Percentiles rank a stretch among this genome's conserved stretches.
Evolutionary conservation across 2,888 invertebrate species (phyloP).

Genomic region (Scrobipalpa atriplicella): DNA sequence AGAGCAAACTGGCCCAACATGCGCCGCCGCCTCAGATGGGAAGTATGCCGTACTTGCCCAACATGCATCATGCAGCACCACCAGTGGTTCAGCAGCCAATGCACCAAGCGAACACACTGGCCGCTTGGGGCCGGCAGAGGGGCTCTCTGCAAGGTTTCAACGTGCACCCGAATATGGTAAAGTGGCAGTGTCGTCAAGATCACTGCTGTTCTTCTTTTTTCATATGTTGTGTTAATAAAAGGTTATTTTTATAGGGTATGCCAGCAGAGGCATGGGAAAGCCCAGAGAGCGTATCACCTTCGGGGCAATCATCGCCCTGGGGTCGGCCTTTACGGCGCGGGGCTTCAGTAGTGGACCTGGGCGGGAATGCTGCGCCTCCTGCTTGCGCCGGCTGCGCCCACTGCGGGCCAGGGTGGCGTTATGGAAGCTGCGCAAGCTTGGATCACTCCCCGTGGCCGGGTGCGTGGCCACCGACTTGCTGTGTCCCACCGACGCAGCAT

Average conservation of each 20-base stretch:
- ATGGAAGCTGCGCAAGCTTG: constrained; percentile 74
- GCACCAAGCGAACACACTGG: constrained; percentile 50
- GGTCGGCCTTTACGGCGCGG: constrained; percentile 68
- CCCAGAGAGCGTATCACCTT: constrained; percentile 45
- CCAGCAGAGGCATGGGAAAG: constrained; percentile 62
- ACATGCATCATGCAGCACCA: constrained; percentile 49
- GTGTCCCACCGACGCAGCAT: constrained; percentile 39
- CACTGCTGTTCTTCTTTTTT: too few relatives aligned
- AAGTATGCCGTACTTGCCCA: constrained; percentile 68
- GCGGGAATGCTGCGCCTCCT: constrained; percentile 46
- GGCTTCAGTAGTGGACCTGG: constrained; percentile 69
- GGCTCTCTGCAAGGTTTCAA: constrained; percentile 63
- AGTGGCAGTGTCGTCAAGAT: background rate
- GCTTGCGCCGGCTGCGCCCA: constrained; percentile 51
- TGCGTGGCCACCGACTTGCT: constrained; percentile 51
- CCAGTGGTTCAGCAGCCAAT: constrained; percentile 49
- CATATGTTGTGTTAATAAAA: background rate
- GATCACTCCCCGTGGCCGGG: constrained; percentile 48
- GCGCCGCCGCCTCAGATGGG: constrained; percentile 53
- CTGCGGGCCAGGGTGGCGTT: constrained; percentile 62
- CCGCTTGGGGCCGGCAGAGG: constrained; percentile 64
- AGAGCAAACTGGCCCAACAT: constrained; percentile 48
- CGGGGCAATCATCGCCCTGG: constrained; percentile 58
- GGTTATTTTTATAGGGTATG: constrained; percentile 36
- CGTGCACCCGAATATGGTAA: constrained; percentile 62